Conservation (phyloP, 1,140 invertebrate species). For the Trichomalopsis sarcophagae region DNA sequence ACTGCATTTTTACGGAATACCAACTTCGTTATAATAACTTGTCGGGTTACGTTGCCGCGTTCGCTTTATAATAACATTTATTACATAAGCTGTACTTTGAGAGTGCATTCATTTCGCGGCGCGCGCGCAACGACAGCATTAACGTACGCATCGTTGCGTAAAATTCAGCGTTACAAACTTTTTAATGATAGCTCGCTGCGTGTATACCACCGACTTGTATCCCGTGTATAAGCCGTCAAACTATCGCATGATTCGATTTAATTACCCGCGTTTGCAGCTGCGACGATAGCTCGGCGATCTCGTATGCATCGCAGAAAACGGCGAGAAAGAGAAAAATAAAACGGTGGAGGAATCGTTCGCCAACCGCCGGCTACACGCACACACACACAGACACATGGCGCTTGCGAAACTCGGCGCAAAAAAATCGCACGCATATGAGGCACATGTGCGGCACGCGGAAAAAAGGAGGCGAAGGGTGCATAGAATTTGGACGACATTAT, state of each 20-base stretch:
- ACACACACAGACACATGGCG: background rate
- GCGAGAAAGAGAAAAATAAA: background rate
- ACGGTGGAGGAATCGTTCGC: background rate
- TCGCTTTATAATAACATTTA: slow-evolving; percentile 1
- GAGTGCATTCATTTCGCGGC: background rate
- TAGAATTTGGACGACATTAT: slow-evolving; percentile 49
- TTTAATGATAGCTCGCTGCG: background rate
- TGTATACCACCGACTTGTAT: no score
- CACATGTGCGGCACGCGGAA: background rate
- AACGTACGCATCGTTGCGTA: background rate
- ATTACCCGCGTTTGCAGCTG: background rate
- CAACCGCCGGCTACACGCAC: background rate
- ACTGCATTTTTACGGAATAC: background rate
- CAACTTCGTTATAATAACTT: background rate
- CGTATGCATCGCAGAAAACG: background rate
- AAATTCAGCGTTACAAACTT: background rate
- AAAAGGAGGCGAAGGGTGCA: slow-evolving; percentile 45
- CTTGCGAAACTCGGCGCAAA: background rate
- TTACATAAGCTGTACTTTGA: slow-evolving; percentile 1
- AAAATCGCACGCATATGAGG: background rate
- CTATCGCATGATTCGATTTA: background rate
- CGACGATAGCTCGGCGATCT: no score
- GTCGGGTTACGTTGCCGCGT: background rate
- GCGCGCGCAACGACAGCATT: background rate
- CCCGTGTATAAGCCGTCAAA: background rate